Base-by-base conservation (phyloP, 1,140 invertebrate genomes). In the Helicoverpa zea region DNA sequence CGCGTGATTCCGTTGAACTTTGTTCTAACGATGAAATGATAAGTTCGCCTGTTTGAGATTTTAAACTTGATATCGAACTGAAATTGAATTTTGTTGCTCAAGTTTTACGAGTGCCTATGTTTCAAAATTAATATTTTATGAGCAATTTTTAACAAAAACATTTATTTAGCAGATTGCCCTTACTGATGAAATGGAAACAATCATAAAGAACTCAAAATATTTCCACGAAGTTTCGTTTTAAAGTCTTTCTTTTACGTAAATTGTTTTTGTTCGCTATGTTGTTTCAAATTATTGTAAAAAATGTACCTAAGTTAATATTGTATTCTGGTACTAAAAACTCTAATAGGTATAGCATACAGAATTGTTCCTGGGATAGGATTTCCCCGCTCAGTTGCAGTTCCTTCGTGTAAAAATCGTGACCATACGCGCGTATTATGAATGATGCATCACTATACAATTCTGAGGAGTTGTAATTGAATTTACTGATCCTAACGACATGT, bases 391-490 rank as follows among this genome's bases (percentile, higher is more conserved):
- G 13, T 66, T 66, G 29, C 30, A 66, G 12, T 49, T 18, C n/a
- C 14, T 68, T 47, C 64, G 9, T 49, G 16, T 68, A 68, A 68
- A 68, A 49, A 49, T 68, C 64, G 64, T 68, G 64, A 68, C 64
- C 16, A 68, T 74, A 18, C 72, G 29, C 18, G 49, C 54, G 52
- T 58, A 59, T 43, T 74, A 74, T 74, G 64, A 68, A 68, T 68
- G 43, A 23, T 68, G 43, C 35, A 68, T 74, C 54, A 18, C 51
- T 74, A 74, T 59, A 23, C 9, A 11, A 13, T 74, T 76, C 43
- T 61, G 18, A 76, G 35, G 43, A 63, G 23, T 66, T 77, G 35
- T 77, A 77, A 64, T 77, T 77, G 75, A 79, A 79, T 79, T 70
- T 79, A 70, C 76, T 79, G 76, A 68, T 68, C 52, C 63, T 58